A percentile compares a stretch with the other conserved stretches of the same genome.
Conservation (phyloP, 1,140 invertebrate genomes). For the Drosophila nebulosa region DNA sequence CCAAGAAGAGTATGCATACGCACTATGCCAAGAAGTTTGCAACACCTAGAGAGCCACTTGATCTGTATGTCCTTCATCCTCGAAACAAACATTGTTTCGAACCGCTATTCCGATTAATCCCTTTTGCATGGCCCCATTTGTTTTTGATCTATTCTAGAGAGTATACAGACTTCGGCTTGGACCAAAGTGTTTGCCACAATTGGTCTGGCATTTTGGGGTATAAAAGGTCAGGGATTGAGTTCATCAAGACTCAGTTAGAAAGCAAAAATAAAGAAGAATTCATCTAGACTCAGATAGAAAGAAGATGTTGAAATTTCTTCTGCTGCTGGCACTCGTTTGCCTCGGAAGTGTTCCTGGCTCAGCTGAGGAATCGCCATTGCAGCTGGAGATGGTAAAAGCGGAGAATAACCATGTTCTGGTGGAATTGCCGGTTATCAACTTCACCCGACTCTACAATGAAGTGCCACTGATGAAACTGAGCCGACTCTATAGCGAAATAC, state of each 20-base stretch:
- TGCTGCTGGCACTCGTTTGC: neutral
- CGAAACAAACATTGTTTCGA: no score
- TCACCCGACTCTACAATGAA: conserved; percentile 30
- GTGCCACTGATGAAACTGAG: conserved; percentile 13
- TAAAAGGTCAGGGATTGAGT: neutral
- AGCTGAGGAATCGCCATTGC: neutral
- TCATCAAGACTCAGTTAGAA: neutral
- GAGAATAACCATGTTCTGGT: neutral
- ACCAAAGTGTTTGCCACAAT: neutral
- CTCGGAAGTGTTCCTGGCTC: neutral
- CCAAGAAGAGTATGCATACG: neutral
- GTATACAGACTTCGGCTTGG: neutral
- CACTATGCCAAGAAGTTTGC: neutral
- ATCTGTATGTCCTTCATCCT: no score
- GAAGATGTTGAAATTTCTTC: conserved; percentile 1
- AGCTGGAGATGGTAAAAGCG: conserved; percentile 1
- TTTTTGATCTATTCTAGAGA: neutral
- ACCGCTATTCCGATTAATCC: no score
- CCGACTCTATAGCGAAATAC: conserved; percentile 9
- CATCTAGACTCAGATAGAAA: neutral
- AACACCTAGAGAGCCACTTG: no score
- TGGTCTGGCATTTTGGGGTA: neutral
- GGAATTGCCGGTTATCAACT: conserved; percentile 27
- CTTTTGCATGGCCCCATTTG: neutral
- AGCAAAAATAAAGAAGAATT: neutral